Percentiles rank a stretch among this genome's conserved stretches.
These are phyloP conservation scores for Hemistola chrysoprasaria DNA, from an alignment of 2,888 invertebrate genomes.

Conservation along the genomic window DNA sequence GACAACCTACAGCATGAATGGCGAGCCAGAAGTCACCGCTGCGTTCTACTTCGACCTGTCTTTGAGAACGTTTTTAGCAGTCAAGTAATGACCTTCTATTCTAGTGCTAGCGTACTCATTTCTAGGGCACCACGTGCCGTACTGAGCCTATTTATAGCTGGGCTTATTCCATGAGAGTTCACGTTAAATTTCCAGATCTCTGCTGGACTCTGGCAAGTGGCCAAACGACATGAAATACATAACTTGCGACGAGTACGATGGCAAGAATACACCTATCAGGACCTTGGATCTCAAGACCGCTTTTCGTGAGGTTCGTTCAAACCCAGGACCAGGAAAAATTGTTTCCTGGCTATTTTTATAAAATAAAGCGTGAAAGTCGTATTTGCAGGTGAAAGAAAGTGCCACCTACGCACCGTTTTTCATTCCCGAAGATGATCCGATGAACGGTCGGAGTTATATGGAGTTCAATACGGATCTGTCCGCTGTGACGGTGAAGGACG, in stretches of 20 bases:
- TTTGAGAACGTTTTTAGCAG: constrained; percentile 86
- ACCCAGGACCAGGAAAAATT: too few species aligned
- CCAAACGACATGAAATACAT: constrained; percentile 87
- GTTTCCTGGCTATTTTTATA: too few species aligned
- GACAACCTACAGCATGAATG: constrained; percentile 87
- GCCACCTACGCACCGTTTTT: constrained; percentile 87
- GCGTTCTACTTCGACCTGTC: constrained; percentile 95
- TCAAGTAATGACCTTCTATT: constrained; percentile 84
- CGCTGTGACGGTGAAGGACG: constrained; percentile 87
- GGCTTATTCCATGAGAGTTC: constrained; percentile 67
- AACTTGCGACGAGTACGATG: constrained; percentile 90
- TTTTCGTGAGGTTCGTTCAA: constrained; percentile 84
- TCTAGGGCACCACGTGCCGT: constrained; percentile 53
- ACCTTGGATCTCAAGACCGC: constrained; percentile 86
- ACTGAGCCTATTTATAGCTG: constrained; percentile 59
- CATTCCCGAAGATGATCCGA: constrained; percentile 82
- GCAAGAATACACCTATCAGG: constrained; percentile 88
- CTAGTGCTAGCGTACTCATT: constrained; percentile 49
- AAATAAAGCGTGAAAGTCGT: constrained; percentile 8
- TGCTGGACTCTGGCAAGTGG: constrained; percentile 88
- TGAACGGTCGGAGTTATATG: constrained; percentile 89
- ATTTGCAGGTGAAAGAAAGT: constrained; percentile 80
- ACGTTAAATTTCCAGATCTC: constrained; percentile 82
- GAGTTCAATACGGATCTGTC: constrained; percentile 88
- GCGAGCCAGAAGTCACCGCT: constrained; percentile 88